These are phyloP conservation scores for Cacoxenus indagator DNA, from an alignment of 2,888 invertebrate genomes.

Conservation along the genomic window DNA sequence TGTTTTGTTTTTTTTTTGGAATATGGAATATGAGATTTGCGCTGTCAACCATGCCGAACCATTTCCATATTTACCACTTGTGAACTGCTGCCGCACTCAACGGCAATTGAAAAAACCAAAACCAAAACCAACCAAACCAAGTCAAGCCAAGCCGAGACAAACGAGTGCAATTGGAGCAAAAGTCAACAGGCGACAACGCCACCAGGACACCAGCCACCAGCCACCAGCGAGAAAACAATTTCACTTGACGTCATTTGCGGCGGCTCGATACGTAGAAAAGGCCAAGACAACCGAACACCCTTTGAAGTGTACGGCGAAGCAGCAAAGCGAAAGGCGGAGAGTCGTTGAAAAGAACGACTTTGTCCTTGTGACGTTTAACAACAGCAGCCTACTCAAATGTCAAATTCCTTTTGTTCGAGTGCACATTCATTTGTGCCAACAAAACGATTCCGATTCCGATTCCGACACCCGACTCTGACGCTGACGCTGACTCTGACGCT, in stretches of 20 bases:
- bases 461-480: constrained; percentile 3
- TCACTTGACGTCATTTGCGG: constrained; percentile 23
- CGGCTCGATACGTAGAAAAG: background rate
- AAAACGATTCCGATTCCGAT: too few relatives aligned
- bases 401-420: constrained; percentile 38
- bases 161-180: background rate
- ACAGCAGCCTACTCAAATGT: constrained; percentile 45
- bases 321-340: background rate
- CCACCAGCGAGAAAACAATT: constrained; percentile 16
- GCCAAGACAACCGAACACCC: background rate
- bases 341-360: constrained; percentile 25
- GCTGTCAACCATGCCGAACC: background rate
- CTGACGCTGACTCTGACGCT: too few relatives aligned
- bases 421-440: background rate
- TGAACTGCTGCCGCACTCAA: background rate
- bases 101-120: background rate
- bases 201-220: too few relatives aligned
- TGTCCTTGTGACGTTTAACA: constrained; percentile 41
- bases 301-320: background rate
- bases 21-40: background rate
- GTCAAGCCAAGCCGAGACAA: too few relatives aligned
- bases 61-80: background rate
- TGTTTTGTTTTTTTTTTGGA: too few relatives aligned
- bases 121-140: too few relatives aligned
- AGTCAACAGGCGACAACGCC: constrained; percentile 12